Base-by-base conservation (phyloP, 2,797 vertebrate genomes). In the Psittacula derbiana region DNA sequence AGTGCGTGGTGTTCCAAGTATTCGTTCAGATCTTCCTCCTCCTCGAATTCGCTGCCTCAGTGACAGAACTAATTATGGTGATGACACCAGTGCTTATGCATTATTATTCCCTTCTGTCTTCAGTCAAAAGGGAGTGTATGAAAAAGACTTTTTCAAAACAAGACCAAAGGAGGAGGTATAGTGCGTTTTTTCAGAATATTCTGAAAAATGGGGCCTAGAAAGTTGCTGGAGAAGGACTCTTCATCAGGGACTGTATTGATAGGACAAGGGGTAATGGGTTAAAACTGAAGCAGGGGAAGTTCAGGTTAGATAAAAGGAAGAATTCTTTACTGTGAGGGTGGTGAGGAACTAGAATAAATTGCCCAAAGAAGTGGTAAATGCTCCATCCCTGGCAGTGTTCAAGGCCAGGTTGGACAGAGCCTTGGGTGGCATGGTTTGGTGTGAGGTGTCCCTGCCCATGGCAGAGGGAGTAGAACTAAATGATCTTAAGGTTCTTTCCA, bases 131-230 rank as follows among this genome's bases (percentile, higher is more conserved):
- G 98, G 99, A 46, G 98, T 99, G 52, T 95, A 98, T 14, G 98
- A 99, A 89, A 96, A 95, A 47, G 98, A 99, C 80, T 97, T 99
- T 92, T 97, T 98, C 62, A 97, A 97, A 84, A 97, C 98, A 81
- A 98, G 98, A 80, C 96, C 97, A 76, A 99, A 98, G 87, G 85
- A 97, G 44, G 98, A 99, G 99, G 99, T 99, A 98, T 44, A 31
- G 65, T 73, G 36, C 60, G 33, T 88, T 78, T 66, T 38, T 96
- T 86, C 16, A 64, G 30, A 93, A 61, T 69, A 20, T 16, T 58
- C 55, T 58, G 55, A 36, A 58, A 23, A 58, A 16, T 36, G 10
- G 23, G 23, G 21, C 7, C 23, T 36, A 36, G 21, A 58, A 36
- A 33, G n/a, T 25, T 58, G 14, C 23, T 58, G n/a, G n/a, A 58